Base-by-base conservation (phyloP, 2,888 invertebrate species). In the Acrobasis consociella region DNA sequence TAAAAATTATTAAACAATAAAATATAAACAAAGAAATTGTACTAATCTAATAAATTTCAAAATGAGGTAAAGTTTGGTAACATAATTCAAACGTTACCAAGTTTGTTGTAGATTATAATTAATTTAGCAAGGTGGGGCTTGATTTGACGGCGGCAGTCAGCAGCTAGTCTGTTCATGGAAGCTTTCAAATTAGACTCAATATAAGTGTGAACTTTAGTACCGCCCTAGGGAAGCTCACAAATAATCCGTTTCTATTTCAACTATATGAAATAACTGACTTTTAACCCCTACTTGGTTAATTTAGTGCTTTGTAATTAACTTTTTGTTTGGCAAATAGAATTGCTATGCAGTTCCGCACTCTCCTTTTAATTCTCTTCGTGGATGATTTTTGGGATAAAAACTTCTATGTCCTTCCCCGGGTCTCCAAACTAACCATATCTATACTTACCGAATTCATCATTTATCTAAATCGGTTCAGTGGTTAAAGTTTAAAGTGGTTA, bases 141-240 rank as follows among this genome's bases (percentile, higher is more conserved):
- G 49, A 50, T 59, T 59, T 49, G 59, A 50, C 49, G 59, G 59
- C 49, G 59, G 59, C 59, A 49, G 37, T 37, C 10, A 38, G 49
- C 37, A 37, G n/a, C 58, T 59, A 37, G 49, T 17, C 49, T n/a
- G n/a, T 59, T 59, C 59, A 50, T 49, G 58, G 49, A 58, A 59
- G 59, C 49, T 50, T 56, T 42, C 37, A 49, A 59, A 50, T 59
- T 59, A 59, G 11, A 39, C 38, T 15, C 59, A 59, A 50, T 58
- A 59, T 56, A 56, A 11, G 11, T 39, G 39, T 16, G 16, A 56
- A 39, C 56, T 38, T 55, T 13, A 13, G 46, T 46, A 46, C n/a
- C n/a, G 46, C 13, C n/a, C 46, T n/a, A 11, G 13, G 13, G 5
- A n/a, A n/a, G 13, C 13, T n/a, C 46, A 46, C 46, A 13, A 46